Evolutionary conservation across 2,888 invertebrate species (phyloP).

Genomic region (Coenonympha arcania): DNA sequence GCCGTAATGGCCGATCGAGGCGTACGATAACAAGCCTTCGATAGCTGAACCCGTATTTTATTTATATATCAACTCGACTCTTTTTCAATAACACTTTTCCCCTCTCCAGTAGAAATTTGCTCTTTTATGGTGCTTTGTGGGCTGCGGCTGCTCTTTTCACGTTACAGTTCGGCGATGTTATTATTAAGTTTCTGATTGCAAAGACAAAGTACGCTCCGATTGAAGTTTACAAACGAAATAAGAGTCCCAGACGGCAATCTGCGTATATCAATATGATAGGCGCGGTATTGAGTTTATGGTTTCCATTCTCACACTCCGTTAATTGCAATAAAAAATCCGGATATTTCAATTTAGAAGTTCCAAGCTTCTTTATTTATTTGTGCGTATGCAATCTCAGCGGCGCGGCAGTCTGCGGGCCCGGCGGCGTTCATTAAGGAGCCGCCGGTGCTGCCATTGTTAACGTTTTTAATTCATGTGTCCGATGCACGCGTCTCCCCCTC

Average conservation of each 20-base stretch:
- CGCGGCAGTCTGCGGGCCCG: constrained; percentile 10
- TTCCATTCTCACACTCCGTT: constrained; percentile 33
- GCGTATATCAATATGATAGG: too few relatives aligned
- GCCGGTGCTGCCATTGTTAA: constrained; percentile 64
- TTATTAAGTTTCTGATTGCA: constrained; percentile 31
- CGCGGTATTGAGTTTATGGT: too few relatives aligned
- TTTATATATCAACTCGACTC: constrained; percentile 71
- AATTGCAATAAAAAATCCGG: constrained; percentile 19
- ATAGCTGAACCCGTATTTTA: constrained; percentile 75
- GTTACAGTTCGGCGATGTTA: constrained; percentile 59
- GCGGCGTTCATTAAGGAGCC: constrained; percentile 64
- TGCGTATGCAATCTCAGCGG: constrained; percentile 15
- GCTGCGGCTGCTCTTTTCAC: constrained; percentile 62
- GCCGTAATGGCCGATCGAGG: constrained; percentile 67
- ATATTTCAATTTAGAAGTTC: constrained; percentile 13
- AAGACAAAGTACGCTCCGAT: too few relatives aligned
- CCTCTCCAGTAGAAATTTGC: constrained; percentile 65
- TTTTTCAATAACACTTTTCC: constrained; percentile 74
- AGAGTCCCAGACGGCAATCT: too few relatives aligned
- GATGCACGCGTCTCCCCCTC: constrained; percentile 55
- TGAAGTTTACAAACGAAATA: too few relatives aligned
- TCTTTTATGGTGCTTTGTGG: constrained; percentile 56
- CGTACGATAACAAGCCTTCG: constrained; percentile 75
- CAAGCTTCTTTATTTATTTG: constrained; percentile 17
- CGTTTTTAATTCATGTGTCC: constrained; percentile 73